A percentile compares a stretch with the other conserved stretches of the same genome.
Conservation (phyloP, 2,113 vertebrate genomes). For the Heterochromis multidens region DNA sequence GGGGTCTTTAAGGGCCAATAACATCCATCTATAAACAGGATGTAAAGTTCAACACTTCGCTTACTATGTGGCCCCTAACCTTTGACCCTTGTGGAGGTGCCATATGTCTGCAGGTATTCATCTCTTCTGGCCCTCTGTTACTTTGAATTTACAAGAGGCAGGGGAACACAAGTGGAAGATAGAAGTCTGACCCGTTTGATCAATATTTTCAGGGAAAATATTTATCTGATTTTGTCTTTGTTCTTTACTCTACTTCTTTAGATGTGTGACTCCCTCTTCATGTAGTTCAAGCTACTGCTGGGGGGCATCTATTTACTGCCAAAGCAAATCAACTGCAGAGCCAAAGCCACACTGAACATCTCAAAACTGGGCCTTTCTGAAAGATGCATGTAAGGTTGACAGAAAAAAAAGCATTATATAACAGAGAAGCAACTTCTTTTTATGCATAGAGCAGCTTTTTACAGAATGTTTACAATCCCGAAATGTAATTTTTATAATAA, state of each 20-base stretch:
- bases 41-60: conserved; percentile 49
- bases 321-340: background rate
- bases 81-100: conserved; percentile 31
- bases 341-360: background rate
- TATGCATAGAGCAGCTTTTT: background rate
- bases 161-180: background rate
- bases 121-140: background rate
- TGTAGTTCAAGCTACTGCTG: conserved; percentile 1
- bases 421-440: background rate
- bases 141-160: background rate
- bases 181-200: background rate
- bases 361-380: conserved; percentile 6
- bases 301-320: background rate
- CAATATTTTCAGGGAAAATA: background rate
- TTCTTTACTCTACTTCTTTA: background rate
- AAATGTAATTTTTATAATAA: background rate
- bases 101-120: conserved; percentile 14
- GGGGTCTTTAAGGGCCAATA: conserved; percentile 11
- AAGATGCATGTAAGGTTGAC: background rate
- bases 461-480: background rate
- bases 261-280: background rate
- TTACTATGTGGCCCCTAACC: conserved; percentile 48
- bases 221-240: background rate
- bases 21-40: conserved; percentile 61
- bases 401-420: background rate